These are phyloP conservation scores for Clinocottus analis DNA, from an alignment of 2,113 vertebrate genomes.

Conservation along the genomic window DNA sequence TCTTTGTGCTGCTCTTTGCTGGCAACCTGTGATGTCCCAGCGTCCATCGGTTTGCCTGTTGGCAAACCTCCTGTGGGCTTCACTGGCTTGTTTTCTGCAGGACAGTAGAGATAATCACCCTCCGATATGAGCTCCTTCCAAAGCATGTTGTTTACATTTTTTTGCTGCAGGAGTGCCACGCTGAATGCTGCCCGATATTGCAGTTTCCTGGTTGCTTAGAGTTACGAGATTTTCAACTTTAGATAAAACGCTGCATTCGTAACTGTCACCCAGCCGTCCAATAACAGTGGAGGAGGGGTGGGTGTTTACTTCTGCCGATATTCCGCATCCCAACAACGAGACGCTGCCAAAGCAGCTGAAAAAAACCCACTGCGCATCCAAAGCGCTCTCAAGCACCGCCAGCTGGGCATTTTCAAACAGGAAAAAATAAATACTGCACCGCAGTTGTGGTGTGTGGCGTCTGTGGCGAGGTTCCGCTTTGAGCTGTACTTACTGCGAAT, in stretches of 20 bases:
- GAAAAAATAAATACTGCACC: neutral
- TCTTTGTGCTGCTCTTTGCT: conserved; percentile 78
- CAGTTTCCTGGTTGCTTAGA: neutral
- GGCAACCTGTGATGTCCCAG: conserved; percentile 74
- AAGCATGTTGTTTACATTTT: neutral
- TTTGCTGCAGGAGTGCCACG: neutral
- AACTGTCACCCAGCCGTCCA: neutral
- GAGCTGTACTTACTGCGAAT: conserved; percentile 77
- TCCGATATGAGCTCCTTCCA: neutral
- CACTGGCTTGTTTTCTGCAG: conserved; percentile 71
- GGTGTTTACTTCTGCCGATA: neutral
- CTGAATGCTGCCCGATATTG: neutral
- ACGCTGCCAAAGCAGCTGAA: neutral
- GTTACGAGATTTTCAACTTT: neutral
- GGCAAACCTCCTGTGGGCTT: conserved; percentile 77
- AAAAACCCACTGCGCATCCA: too few species aligned
- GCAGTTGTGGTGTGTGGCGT: neutral
- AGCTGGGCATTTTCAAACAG: neutral
- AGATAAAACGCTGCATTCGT: neutral
- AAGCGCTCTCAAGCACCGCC: neutral
- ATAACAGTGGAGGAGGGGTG: neutral
- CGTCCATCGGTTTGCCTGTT: conserved; percentile 75
- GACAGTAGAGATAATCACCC: neutral
- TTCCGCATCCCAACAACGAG: neutral
- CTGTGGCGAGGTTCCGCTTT: neutral